Base-by-base conservation (phyloP, 2,113 vertebrate genomes). In the Cephalopterus ornatus region DNA sequence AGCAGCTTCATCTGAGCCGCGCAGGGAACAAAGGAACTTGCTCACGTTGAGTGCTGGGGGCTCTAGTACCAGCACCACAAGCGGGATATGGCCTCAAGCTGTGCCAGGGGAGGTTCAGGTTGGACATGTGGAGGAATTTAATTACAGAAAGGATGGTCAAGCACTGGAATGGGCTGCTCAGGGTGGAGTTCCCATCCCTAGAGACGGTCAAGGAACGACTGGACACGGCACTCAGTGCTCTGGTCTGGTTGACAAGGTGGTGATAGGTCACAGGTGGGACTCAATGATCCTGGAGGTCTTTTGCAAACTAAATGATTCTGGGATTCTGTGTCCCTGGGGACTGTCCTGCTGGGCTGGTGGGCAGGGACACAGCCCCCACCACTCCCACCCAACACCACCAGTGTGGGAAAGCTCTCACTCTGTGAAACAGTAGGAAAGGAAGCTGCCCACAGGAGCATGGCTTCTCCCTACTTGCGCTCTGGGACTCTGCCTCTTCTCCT, bases 191-290 rank as follows among this genome's bases (percentile, higher is more conserved):
- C 9, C 27, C 37, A 61, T n/a, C 13, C 7, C n/a, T 22, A 30
- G 20, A 62, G 13, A 8, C n/a, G 13, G 41, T 24, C 78, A 15
- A 3, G 47, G 52, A 75, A 62, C 0, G 0, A 4, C 16, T 53
- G 70, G 20, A 82, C 0, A 9, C 27, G 47, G 39, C 53, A 83
- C 39, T 75, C 61, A 30, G 33, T 21, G 28, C 78, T 61, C 78
- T 61, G 46, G 11, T 33, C 44, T 52, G 52, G 67, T 28, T 33
- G 62, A 61, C 53, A 53, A 24, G 8, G n/a, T 68, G 62, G n/a
- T 55, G 14, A 22, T 33, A 0, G 1, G 17, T 9, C 46, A 68
- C 33, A 53, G 32, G 3, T 1, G 52, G 52, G 56, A 32, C 30
- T 47, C 12, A 1, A 37, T 33, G 23, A 5, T 33, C 39, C 39